Percentiles rank a stretch among this genome's conserved stretches.
Conservation (phyloP, 2,888 invertebrate genomes). For the Ariolimax columbianus region DNA sequence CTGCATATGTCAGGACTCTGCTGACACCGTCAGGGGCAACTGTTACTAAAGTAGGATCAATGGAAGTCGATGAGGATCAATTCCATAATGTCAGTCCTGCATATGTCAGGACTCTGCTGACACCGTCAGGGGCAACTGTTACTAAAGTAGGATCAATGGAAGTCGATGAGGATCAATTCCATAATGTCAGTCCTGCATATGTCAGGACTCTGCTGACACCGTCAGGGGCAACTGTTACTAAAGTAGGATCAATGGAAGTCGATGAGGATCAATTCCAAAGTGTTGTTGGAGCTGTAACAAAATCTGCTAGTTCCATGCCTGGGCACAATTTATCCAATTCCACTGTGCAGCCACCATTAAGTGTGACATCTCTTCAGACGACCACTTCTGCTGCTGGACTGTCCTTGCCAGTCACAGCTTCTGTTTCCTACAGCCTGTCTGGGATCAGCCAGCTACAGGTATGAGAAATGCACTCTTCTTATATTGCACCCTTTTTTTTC, state of each 20-base stretch:
- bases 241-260: background rate
- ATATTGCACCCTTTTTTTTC: too few species aligned
- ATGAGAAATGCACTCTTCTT: background rate
- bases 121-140: background rate
- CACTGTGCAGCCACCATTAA: background rate
- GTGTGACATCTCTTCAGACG: background rate
- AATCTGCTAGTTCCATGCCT: background rate
- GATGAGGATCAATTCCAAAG: background rate
- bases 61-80: too few species aligned
- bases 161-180: too few species aligned
- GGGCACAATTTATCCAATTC: background rate
- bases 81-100: background rate
- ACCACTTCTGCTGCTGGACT: background rate
- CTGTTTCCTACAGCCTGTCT: constrained; percentile 19
- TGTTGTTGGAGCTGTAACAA: background rate
- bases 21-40: background rate
- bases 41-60: background rate
- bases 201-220: background rate
- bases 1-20: too few species aligned
- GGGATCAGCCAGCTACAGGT: constrained; percentile 24
- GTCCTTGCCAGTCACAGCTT: background rate
- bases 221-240: background rate
- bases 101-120: too few species aligned
- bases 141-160: background rate
- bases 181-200: background rate